A percentile compares a stretch with the other conserved stretches of the same genome.
These are phyloP conservation scores for Allobates femoralis DNA, from an alignment of 2,797 vertebrate genomes.

Conservation along the genomic window DNA sequence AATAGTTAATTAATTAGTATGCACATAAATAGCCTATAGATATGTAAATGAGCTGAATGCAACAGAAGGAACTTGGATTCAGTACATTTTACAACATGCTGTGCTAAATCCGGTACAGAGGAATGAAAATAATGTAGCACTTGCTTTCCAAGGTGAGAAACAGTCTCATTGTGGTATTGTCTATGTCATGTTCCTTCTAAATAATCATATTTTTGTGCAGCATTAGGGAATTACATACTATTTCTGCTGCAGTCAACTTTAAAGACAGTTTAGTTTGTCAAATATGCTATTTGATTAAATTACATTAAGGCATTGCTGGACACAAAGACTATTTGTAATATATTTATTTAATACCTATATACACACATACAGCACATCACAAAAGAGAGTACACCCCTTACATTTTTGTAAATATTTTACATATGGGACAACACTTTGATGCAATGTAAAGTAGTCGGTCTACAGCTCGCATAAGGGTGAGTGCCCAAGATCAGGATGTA, in stretches of 20 bases:
- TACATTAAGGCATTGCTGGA: background rate
- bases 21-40: conserved; percentile 51
- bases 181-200: background rate
- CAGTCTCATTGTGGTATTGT: background rate
- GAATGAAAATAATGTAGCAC: conserved; percentile 13
- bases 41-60: conserved; percentile 34
- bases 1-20: conserved; percentile 34
- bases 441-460: too few species aligned
- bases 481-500: too few species aligned
- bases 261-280: background rate
- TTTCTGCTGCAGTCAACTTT: background rate
- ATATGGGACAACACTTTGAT: too few species aligned
- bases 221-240: background rate
- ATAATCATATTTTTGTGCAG: background rate
- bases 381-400: too few species aligned
- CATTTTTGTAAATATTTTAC: too few species aligned
- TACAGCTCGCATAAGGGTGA: too few species aligned
- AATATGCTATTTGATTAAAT: background rate
- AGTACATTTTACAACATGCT: conserved; percentile 40
- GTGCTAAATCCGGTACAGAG: conserved; percentile 32
- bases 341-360: too few species aligned
- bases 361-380: too few species aligned
- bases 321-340: background rate
- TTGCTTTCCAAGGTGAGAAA: conserved; percentile 20
- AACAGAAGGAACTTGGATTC: conserved; percentile 35